These are phyloP conservation scores for Vombatus ursinus DNA, from an alignment of 2,113 vertebrate genomes.

Conservation along the genomic window DNA sequence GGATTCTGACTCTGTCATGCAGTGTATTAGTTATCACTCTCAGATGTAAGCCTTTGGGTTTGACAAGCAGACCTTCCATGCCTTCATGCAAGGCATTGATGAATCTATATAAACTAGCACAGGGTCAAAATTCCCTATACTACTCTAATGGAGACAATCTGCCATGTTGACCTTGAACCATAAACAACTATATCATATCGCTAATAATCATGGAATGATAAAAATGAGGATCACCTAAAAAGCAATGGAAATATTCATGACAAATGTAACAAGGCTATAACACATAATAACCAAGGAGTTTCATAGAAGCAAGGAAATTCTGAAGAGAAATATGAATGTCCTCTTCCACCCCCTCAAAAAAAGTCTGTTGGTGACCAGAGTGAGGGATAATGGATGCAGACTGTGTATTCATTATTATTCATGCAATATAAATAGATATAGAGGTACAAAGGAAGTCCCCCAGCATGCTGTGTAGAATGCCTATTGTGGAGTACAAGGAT, in stretches of 20 bases:
- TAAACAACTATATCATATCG: not conserved
- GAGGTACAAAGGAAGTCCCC: too few relatives aligned
- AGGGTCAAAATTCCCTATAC: not conserved
- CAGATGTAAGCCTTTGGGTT: not conserved
- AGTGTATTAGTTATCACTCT: not conserved
- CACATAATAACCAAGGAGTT: too few relatives aligned
- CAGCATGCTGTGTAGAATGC: too few relatives aligned
- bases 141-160: not conserved
- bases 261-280: not conserved
- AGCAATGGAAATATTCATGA: not conserved
- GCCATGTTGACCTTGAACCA: not conserved
- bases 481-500: too few relatives aligned
- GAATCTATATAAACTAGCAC: not conserved
- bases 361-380: too few relatives aligned
- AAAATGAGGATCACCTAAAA: not conserved
- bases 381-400: too few relatives aligned
- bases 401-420: too few relatives aligned
- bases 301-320: too few relatives aligned
- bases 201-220: not conserved
- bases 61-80: not conserved
- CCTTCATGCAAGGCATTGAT: not conserved
- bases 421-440: too few relatives aligned
- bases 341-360: fast-evolving
- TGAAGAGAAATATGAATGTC: too few relatives aligned
- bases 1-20: not conserved